Percentiles rank a stretch among this genome's conserved stretches.
These are phyloP conservation scores for Apodemia duryi DNA, from an alignment of 2,888 invertebrate genomes.

Conservation along the genomic window DNA sequence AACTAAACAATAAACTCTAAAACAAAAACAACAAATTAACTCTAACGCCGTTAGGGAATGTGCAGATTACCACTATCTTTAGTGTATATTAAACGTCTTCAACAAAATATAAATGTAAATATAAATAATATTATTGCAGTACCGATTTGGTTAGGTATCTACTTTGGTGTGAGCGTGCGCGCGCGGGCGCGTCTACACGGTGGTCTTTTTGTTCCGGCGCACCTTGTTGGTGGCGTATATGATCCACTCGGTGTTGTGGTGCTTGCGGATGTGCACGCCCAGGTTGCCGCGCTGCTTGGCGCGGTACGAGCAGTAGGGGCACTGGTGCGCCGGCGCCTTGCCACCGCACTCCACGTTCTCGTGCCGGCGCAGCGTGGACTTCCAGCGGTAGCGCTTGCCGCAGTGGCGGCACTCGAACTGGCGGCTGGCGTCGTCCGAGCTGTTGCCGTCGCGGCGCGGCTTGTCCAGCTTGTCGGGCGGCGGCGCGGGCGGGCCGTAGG, in stretches of 20 bases:
- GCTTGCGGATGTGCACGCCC: constrained; percentile 89
- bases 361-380: constrained; percentile 89
- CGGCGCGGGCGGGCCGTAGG: constrained; percentile 35
- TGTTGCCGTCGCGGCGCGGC: constrained; percentile 50
- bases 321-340: constrained; percentile 89
- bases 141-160: constrained; percentile 75
- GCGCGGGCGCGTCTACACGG: constrained; percentile 34
- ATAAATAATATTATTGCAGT: constrained; percentile 73
- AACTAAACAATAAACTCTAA: constrained; percentile 74
- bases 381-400: constrained; percentile 92
- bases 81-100: constrained; percentile 65
- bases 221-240: constrained; percentile 72
- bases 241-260: constrained; percentile 81
- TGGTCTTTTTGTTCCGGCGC: constrained; percentile 68
- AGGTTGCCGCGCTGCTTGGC: constrained; percentile 91
- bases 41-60: constrained; percentile 73
- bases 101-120: constrained; percentile 61
- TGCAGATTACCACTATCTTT: constrained; percentile 68
- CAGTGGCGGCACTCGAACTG: constrained; percentile 90
- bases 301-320: constrained; percentile 87
- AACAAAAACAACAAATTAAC: constrained; percentile 71
- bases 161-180: constrained; percentile 62
- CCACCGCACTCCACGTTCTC: constrained; percentile 92
- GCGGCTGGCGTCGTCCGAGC: constrained; percentile 74
- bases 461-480: constrained; percentile 56